Evolutionary conservation across 2,797 vertebrate species (phyloP).

Genomic region (Anomalospiza imberbis): DNA sequence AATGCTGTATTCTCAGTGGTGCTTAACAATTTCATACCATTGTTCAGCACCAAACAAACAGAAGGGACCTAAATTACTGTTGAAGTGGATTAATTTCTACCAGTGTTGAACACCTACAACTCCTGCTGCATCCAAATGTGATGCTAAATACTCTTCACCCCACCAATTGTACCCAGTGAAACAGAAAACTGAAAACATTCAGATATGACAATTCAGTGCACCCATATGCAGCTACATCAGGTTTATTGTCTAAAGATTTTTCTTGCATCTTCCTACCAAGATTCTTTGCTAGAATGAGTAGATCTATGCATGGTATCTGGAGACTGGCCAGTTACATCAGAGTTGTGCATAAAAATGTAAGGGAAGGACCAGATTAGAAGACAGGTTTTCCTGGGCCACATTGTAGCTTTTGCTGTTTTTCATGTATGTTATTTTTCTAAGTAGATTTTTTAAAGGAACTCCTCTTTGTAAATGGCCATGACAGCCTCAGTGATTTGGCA

Average conservation of each 20-base stretch:
- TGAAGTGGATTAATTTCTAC: constrained; percentile 42
- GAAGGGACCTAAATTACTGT: constrained; percentile 43
- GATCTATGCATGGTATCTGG: not conserved
- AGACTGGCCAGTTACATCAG: not conserved
- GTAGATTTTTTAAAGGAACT: not conserved
- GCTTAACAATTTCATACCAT: constrained; percentile 36
- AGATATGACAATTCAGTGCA: not conserved
- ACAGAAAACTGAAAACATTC: not conserved
- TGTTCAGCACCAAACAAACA: constrained; percentile 51
- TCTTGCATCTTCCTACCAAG: not conserved
- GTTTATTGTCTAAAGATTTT: not conserved
- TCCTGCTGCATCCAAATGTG: constrained; percentile 14
- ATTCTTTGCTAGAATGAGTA: not conserved
- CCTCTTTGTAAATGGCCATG: not conserved
- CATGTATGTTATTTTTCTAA: not conserved
- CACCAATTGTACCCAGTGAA: not conserved
- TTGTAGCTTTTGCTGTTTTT: constrained; percentile 15
- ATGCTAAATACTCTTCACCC: not conserved
- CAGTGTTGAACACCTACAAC: not conserved
- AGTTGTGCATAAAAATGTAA: not conserved
- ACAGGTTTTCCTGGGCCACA: not conserved
- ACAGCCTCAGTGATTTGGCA: not conserved
- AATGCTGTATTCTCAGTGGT: not conserved
- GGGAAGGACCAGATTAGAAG: not conserved
- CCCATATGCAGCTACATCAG: not conserved